phyloP scores from a whole-genome alignment of 2,888 invertebrate species.

The Cremastinae sp. region DNA sequence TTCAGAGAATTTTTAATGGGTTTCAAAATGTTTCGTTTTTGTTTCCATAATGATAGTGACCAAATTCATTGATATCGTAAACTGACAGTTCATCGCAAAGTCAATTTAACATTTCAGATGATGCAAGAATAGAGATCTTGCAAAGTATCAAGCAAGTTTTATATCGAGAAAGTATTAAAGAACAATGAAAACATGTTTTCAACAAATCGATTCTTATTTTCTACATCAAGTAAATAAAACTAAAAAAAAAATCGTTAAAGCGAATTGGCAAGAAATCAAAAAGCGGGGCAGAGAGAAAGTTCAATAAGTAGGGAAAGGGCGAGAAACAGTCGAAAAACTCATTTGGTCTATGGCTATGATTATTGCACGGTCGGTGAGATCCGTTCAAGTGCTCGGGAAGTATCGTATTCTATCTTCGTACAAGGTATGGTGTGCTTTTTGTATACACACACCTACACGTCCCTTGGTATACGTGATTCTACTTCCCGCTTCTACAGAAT shows the following conservation, averaged over 20 bases:
- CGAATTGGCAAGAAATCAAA: not conserved
- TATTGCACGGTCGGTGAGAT: slow-evolving; percentile 40
- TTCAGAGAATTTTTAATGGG: too few relatives aligned
- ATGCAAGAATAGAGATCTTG: too few relatives aligned
- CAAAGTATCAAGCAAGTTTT: too few relatives aligned
- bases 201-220: not conserved
- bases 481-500: slow-evolving; percentile 64
- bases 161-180: not conserved
- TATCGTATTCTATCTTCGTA: slow-evolving; percentile 71
- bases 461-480: slow-evolving; percentile 55
- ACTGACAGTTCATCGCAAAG: too few relatives aligned
- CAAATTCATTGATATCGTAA: too few relatives aligned
- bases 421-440: slow-evolving; percentile 50
- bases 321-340: slow-evolving; percentile 35
- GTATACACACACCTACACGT: slow-evolving; percentile 28
- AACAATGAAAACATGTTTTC: not conserved
- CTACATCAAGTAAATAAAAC: too few relatives aligned
- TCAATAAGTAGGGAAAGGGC: not conserved
- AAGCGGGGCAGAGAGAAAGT: not conserved
- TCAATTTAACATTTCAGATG: too few relatives aligned
- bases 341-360: slow-evolving; percentile 32
- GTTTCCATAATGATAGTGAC: too few relatives aligned
- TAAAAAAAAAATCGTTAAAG: not conserved
- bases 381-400: slow-evolving; percentile 63
- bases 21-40: too few relatives aligned